Evolutionary conservation across 2,113 vertebrate genomes (phyloP).

Genomic region (Corythoichthys intestinalis): DNA sequence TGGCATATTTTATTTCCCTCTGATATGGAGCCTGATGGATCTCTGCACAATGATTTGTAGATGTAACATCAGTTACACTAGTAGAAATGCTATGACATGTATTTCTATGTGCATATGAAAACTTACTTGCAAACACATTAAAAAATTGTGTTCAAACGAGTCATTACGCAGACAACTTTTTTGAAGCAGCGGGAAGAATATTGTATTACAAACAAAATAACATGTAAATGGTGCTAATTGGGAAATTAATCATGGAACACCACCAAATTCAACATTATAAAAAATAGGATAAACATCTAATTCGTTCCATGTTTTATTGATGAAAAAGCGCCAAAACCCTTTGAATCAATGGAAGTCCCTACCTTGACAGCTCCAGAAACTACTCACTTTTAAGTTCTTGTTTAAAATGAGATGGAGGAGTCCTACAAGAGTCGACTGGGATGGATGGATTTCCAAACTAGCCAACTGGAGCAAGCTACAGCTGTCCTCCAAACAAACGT

Average conservation of each 20-base stretch:
- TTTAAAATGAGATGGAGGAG: constrained; percentile 99
- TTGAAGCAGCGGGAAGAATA: constrained; percentile 11
- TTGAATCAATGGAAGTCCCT: constrained; percentile 69
- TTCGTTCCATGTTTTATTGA: constrained; percentile 20
- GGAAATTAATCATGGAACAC: background rate
- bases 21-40: constrained; percentile 26
- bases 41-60: constrained; percentile 22
- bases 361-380: constrained; percentile 92
- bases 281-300: constrained; percentile 26
- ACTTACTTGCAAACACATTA: constrained; percentile 8
- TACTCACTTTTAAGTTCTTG: constrained; percentile 98
- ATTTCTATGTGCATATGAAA: background rate
- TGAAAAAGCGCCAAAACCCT: constrained; percentile 23
- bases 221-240: constrained; percentile 30
- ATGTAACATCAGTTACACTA: constrained; percentile 6
- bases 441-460: constrained; percentile 86
- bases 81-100: constrained; percentile 25
- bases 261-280: constrained; percentile 20
- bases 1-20: constrained; percentile 58
- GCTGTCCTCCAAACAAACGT: constrained; percentile 99
- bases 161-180: constrained; percentile 24
- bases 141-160: background rate
- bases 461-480: constrained; percentile 90
- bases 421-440: constrained; percentile 86
- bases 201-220: background rate